Percentiles rank a stretch among this genome's conserved stretches.
These are phyloP conservation scores for Cricetomys ansorgei DNA, from an alignment of 2,113 vertebrate genomes.

Conservation along the genomic window DNA sequence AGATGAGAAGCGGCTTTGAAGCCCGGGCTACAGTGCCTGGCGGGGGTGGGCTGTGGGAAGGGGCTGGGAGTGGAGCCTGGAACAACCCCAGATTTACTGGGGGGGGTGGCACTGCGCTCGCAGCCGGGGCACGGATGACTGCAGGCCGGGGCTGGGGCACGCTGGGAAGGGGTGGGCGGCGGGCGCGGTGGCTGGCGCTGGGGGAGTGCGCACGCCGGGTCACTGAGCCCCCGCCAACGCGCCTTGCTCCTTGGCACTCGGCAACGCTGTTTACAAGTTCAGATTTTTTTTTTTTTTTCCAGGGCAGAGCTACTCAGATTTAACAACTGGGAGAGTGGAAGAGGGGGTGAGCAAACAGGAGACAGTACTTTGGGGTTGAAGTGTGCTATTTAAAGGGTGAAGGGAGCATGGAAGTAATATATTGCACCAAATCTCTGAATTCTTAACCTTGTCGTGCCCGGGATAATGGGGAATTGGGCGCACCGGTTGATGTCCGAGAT, in stretches of 20 bases:
- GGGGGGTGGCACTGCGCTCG: conserved; percentile 11
- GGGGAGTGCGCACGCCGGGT: conserved; percentile 76
- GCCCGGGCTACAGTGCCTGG: conserved; percentile 74
- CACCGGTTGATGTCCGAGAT: neutral
- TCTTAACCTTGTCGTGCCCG: conserved; percentile 28
- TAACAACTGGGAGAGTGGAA: conserved; percentile 71
- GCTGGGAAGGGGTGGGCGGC: conserved; percentile 39
- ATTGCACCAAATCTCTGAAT: conserved; percentile 51
- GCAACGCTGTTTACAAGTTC: conserved; percentile 80
- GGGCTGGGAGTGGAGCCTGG: conserved; percentile 27
- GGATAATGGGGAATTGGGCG: neutral
- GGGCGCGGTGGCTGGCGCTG: conserved; percentile 62
- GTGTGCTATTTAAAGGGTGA: conserved; percentile 50
- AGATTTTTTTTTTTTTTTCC: conserved; percentile 53
- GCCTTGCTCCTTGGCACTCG: conserved; percentile 80
- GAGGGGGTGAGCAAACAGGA: conserved; percentile 65
- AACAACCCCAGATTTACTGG: conserved; percentile 52
- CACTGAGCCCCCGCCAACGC: conserved; percentile 77
- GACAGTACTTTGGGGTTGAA: conserved; percentile 50
- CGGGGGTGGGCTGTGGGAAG: conserved; percentile 65
- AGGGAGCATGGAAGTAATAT: conserved; percentile 1
- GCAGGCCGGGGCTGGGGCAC: neutral
- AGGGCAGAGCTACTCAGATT: conserved; percentile 74
- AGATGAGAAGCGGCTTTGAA: conserved; percentile 84
- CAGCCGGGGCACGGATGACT: neutral